These are phyloP conservation scores for Chamaetylas fuelleborni DNA, from an alignment of 2,113 vertebrate genomes.

Conservation along the genomic window DNA sequence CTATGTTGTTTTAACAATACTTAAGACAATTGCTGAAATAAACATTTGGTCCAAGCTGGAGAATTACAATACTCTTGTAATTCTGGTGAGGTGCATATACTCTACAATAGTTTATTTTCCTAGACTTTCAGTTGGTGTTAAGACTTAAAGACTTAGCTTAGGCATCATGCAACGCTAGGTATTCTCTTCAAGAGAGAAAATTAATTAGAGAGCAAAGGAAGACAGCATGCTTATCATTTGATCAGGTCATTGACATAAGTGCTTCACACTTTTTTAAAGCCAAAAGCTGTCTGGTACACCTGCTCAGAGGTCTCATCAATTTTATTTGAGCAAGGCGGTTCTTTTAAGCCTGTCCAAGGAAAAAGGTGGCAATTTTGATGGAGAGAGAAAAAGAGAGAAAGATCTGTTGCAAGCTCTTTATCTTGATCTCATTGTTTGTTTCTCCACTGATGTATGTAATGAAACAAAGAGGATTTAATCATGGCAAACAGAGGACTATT, in stretches of 20 bases:
- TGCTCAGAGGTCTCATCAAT: conserved; percentile 74
- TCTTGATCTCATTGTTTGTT: conserved; percentile 80
- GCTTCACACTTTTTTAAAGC: conserved; percentile 69
- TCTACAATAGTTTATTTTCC: background rate
- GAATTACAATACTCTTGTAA: background rate
- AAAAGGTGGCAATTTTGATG: conserved; percentile 65
- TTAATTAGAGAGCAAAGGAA: conserved; percentile 76
- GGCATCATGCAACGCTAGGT: conserved; percentile 44
- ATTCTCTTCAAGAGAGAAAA: conserved; percentile 64
- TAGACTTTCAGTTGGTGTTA: background rate
- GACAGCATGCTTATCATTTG: conserved; percentile 69
- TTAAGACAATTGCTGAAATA: conserved; percentile 36
- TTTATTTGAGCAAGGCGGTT: conserved; percentile 64
- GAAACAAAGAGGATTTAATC: conserved; percentile 84
- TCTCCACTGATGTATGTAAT: conserved; percentile 74
- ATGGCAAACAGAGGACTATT: conserved; percentile 76
- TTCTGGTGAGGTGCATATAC: background rate
- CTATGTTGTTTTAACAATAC: conserved; percentile 54
- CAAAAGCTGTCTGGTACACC: conserved; percentile 74
- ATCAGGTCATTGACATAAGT: conserved; percentile 77
- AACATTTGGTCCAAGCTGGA: conserved; percentile 7
- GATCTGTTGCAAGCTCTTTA: conserved; percentile 70
- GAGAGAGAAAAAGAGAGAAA: conserved; percentile 54
- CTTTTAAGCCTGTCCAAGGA: conserved; percentile 67
- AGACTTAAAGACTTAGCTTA: conserved; percentile 19